Base-by-base conservation (phyloP, 2,888 invertebrate species). In the Keiferia lycopersicella region DNA sequence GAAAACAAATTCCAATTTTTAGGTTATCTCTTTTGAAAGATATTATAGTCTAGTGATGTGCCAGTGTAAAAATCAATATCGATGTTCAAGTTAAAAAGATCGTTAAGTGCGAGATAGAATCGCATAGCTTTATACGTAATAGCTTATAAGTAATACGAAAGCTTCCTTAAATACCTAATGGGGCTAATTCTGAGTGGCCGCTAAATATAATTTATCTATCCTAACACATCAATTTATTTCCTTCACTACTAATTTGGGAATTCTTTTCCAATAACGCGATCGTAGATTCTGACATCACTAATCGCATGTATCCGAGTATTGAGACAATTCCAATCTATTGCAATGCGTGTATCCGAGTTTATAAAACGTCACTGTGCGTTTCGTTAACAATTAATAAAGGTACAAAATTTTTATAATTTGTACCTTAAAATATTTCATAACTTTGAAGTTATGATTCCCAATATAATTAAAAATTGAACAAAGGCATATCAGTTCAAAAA, bases 301-400 rank as follows among this genome's bases (percentile, higher is more conserved):
- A 41, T 41, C 41, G 14, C 12, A 16, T 16, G 34, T 34, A 57
- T 57, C 57, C 57, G 57, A 57, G 34, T 57, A 34, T 10, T 7
- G 34, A 4, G 6, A 4, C 26, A 26, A 26, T 26, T 34, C 8
- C 41, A 14, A 41, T 45, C n/a, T n/a, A 4, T 50, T 11, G 20
- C 18, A 8, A 50, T 20, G 50, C 51, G 56, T 34, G 57, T 57
- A 57, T 57, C 57, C 57, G 57, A 57, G 22, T 57, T 57, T 16
- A n/a, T 10, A 10, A 57, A 34, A 57, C 34, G 3, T 34, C 30
- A 57, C 14, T 57, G 2, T 57, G 57, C 57, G 57, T 57, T 57
- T 57, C 34, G 57, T 48, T 18, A 10, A 1, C 10, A 48, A 18
- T 48, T 8, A 8, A 18, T 18, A 12, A 39, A 39, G 2, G 26